phyloP scores from a whole-genome alignment of 2,113 vertebrate genomes.

The Conger conger region DNA sequence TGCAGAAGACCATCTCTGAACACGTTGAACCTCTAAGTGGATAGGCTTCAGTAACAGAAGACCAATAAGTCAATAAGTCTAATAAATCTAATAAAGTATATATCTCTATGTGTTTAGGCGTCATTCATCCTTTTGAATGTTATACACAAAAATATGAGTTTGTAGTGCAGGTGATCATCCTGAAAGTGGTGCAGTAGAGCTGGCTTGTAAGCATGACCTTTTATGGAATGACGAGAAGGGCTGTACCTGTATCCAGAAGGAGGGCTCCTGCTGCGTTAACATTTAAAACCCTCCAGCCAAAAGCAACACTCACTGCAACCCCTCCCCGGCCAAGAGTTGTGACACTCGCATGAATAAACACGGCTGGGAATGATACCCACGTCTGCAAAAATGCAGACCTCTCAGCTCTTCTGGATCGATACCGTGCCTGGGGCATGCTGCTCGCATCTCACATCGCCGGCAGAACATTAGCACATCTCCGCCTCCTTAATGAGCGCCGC shows the following conservation, averaged over 20 bases:
- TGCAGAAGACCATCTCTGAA: too few species aligned
- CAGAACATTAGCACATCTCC: conserved; percentile 11
- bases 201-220: neutral
- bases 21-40: too few species aligned
- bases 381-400: conserved; percentile 5
- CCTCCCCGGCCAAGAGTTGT: neutral
- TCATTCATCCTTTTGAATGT: neutral
- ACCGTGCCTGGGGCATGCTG: neutral
- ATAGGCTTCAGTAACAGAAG: too few species aligned
- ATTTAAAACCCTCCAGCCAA: conserved; percentile 9
- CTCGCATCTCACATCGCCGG: conserved; percentile 28
- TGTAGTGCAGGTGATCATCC: neutral
- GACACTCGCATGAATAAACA: conserved; percentile 19
- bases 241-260: neutral
- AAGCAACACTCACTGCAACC: neutral
- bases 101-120: neutral
- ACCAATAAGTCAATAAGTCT: too few species aligned
- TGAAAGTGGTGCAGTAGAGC: neutral
- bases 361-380: conserved; percentile 5
- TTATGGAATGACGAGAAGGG: neutral
- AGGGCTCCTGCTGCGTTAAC: neutral
- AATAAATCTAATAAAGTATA: too few species aligned
- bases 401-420: conserved; percentile 30
- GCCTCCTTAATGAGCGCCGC: neutral
- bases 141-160: neutral